A percentile compares a stretch with the other conserved stretches of the same genome.
Conservation (phyloP, 1,140 invertebrate species). For the Lycorma delicatula region DNA sequence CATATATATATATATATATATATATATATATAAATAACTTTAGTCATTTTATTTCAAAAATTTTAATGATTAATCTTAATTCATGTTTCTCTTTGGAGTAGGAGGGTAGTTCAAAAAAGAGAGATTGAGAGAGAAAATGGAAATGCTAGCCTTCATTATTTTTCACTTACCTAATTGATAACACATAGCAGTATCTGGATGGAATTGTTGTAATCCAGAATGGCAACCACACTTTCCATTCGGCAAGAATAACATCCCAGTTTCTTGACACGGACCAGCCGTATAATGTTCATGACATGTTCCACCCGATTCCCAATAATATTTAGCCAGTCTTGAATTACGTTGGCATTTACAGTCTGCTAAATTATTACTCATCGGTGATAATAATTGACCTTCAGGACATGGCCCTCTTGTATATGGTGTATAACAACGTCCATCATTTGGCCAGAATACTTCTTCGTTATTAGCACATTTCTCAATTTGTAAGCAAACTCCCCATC, state of each 20-base stretch:
- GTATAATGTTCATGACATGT: slow-evolving; percentile 66
- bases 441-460: slow-evolving; percentile 59
- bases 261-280: slow-evolving; percentile 61
- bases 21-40: too few species aligned
- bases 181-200: slow-evolving; percentile 54
- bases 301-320: slow-evolving; percentile 24
- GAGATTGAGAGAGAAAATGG: too few species aligned
- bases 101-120: too few species aligned
- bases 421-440: slow-evolving; percentile 59
- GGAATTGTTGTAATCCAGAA: slow-evolving; percentile 57
- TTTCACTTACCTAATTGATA: slow-evolving; percentile 64
- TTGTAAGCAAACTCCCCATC: slow-evolving; percentile 59
- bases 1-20: too few species aligned
- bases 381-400: slow-evolving; percentile 55
- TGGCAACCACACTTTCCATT: slow-evolving; percentile 62
- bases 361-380: slow-evolving; percentile 10
- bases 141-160: too few species aligned
- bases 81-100: too few species aligned
- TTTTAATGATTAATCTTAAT: too few species aligned
- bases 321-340: slow-evolving; percentile 13
- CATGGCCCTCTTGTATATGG: slow-evolving; percentile 61
- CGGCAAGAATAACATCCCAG: slow-evolving; percentile 63
- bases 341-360: slow-evolving; percentile 27
- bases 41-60: too few species aligned
- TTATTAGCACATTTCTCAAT: slow-evolving; percentile 48